Base-by-base conservation (phyloP, 2,113 vertebrate species). In the Equus quagga region DNA sequence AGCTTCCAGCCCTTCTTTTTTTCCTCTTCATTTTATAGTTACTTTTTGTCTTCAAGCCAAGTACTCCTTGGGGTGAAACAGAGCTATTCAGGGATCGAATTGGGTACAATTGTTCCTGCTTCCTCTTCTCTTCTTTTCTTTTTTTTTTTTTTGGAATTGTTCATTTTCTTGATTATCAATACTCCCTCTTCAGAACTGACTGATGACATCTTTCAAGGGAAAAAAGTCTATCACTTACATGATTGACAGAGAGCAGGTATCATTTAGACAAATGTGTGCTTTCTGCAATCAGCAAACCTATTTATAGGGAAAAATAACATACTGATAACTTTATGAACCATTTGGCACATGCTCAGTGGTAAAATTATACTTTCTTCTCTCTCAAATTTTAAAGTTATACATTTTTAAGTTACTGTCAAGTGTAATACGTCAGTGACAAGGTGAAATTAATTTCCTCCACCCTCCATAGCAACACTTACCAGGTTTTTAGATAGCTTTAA, bases 21-120 rank as follows among this genome's bases (percentile, higher is more conserved):
- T 58, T 94, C 94, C 89, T 94, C n/a, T 51, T 18, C 21, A 46
- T 58, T 83, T 76, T 17, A 60, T 89, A 89, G 62, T 64, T 62
- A 13, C n/a, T 5, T 92, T 95, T 89, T 65, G 3, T 49, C 36
- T 90, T 92, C 28, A 58, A 18, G 36, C 79, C 65, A 33, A 44
- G 14, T 97, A 79, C n/a, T 98, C 82, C 81, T 97, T 19, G n/a
- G 95, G 44, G 88, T 96, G 83, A 95, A 96, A 76, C 70, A 94
- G 89, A 92, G 60, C 69, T 56, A 54, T 85, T 98, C 83, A 26
- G 78, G 90, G 96, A 79, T 51, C 96, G 64, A 96, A 94, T 97
- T 83, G 76, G 95, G 92, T 86, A 96, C 26, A 80, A 92, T 96
- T 98, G 49, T 82, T 97, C 96, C 96, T 95, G 98, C 97, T 98